phyloP scores from a whole-genome alignment of 2,888 invertebrate genomes.

The Parascotia fuliginaria region DNA sequence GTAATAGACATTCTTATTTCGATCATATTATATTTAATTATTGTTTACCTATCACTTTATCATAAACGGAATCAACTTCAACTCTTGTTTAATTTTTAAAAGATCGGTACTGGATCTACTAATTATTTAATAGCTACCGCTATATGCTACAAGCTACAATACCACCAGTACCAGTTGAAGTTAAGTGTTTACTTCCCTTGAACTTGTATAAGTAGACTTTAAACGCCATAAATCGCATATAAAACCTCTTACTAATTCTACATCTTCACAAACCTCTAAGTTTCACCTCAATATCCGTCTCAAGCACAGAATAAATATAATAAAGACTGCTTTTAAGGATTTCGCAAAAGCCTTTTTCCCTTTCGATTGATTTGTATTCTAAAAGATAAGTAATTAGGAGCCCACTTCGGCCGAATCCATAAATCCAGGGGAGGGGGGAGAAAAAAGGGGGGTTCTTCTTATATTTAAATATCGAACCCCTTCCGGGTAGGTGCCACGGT shows the following conservation, averaged over 20 bases:
- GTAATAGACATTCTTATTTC: no score
- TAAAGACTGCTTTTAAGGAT: slow-evolving; percentile 24
- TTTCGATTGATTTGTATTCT: slow-evolving; percentile 83
- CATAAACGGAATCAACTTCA: no score
- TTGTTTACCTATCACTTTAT: no score
- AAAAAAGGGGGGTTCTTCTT: slow-evolving; percentile 85
- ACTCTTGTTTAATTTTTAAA: no score
- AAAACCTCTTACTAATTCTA: not conserved
- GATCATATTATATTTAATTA: no score
- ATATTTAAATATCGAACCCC: slow-evolving; percentile 86
- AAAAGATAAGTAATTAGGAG: slow-evolving; percentile 84
- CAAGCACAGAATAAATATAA: slow-evolving; percentile 21
- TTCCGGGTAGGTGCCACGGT: slow-evolving; percentile 86
- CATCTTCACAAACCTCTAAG: not conserved
- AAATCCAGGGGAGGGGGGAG: slow-evolving; percentile 71
- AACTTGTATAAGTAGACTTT: no score
- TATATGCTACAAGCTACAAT: no score
- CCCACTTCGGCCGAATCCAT: slow-evolving; percentile 82
- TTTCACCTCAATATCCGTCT: slow-evolving; percentile 5
- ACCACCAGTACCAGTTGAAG: no score
- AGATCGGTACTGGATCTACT: no score
- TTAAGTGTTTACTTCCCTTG: no score
- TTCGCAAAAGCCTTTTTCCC: slow-evolving; percentile 50
- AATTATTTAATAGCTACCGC: no score
- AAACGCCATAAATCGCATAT: no score